Base-by-base conservation (phyloP, 2,888 invertebrate species). In the Drosophila histrio region DNA sequence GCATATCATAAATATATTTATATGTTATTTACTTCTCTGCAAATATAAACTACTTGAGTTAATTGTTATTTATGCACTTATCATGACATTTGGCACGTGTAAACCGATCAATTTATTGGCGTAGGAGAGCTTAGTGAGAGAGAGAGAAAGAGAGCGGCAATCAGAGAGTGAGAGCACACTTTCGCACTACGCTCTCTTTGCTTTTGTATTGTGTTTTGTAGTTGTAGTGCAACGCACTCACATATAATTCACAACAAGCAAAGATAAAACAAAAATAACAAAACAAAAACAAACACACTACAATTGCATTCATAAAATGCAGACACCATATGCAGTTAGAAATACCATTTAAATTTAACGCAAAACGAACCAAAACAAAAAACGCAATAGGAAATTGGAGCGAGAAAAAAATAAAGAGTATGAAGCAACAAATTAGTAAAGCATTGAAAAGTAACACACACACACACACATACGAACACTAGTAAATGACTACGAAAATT, bases 371-470 rank as follows among this genome's bases (percentile, higher is more conserved):
- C 34, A 72, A 61, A 39, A 53, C 50, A 22, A 38, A 64, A 65
- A 47, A 3, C 13, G 52, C 36, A 52, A 58, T 21, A 41, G 41
- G 17, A 52, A 69, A 63, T 15, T 63, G 39, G 54, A 59, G 53
- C 54, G 41, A 57, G 38, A 28, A 52, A 54, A 32, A 19, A 49
- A 22, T 21, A 52, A 9, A n/a, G n/a, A 36, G 54, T 58, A 34
- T 79, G 61, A 68, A 65, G 74, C 74, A 77, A 70, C 56, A 75
- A 79, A 79, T 85, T 83, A 79, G 73, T 72, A 26, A 71, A 65
- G 66, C 74, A 60, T 56, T 63, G 46, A 59, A 80, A 77, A 74
- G 61, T 58, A 60, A 30, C 53, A 28, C 59, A n/a, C 61, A 73
- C 62, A 49, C 57, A 64, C 41, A 69, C 53, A 53, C 43, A 65